Evolutionary conservation across 53 echinoderm and acorn worm species (phyloP).

Genomic region (Holothuria scabra): DNA sequence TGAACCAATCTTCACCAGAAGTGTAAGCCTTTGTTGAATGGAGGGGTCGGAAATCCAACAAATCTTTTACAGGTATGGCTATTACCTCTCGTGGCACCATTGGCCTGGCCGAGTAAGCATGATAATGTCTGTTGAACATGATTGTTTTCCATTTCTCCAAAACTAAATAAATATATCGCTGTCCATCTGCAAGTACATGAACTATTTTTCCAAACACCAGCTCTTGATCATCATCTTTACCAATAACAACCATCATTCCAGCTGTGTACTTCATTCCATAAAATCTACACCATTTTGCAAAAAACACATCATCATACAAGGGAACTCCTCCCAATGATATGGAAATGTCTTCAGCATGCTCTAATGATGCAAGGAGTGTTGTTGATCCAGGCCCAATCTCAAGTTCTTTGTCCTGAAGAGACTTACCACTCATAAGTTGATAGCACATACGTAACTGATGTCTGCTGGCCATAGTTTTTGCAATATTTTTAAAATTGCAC

Average conservation of each 20-base stretch:
- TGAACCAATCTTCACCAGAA: too few species aligned
- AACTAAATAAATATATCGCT: neutral
- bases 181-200: slow-evolving; percentile 30
- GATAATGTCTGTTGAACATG: slow-evolving; percentile 38
- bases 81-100: slow-evolving; percentile 24
- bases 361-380: neutral
- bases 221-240: slow-evolving; percentile 56
- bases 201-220: slow-evolving; percentile 46
- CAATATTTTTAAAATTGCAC: slow-evolving; percentile 56
- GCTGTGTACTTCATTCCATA: slow-evolving; percentile 48
- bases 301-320: neutral
- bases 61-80: neutral
- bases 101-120: slow-evolving; percentile 48
- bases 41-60: too few species aligned
- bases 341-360: slow-evolving; percentile 3
- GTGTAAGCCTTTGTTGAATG: too few species aligned
- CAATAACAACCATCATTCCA: slow-evolving; percentile 58
- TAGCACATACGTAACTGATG: slow-evolving; percentile 52
- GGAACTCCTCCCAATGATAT: slow-evolving; percentile 17
- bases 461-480: slow-evolving; percentile 50
- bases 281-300: slow-evolving; percentile 29
- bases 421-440: neutral
- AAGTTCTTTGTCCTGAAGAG: slow-evolving; percentile 12
- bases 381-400: slow-evolving; percentile 13
- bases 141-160: slow-evolving; percentile 43